phyloP scores from a whole-genome alignment of 2,888 invertebrate species.

The Drosophila lacicola region DNA sequence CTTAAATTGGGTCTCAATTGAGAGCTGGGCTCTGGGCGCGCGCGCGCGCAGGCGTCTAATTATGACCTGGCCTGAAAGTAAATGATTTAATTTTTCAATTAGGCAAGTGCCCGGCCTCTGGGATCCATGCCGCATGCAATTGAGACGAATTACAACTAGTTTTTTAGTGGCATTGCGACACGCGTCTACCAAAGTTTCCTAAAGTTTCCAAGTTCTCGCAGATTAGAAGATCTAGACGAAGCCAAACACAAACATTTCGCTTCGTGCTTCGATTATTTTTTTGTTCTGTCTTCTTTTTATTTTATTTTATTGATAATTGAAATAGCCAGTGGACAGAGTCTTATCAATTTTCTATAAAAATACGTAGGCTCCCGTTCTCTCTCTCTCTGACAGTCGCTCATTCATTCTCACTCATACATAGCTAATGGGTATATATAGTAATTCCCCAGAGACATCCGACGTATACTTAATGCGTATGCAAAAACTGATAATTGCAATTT shows the following conservation, averaged over 20 bases:
- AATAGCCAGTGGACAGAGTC: slow-evolving; percentile 37
- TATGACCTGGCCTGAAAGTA: slow-evolving; percentile 56
- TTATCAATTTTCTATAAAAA: slow-evolving; percentile 58
- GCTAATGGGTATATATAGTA: slow-evolving; percentile 31
- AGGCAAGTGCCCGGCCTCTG: slow-evolving; percentile 54
- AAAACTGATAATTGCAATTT: slow-evolving; percentile 67
- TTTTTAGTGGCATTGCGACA: slow-evolving; percentile 37
- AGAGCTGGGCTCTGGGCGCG: slow-evolving; percentile 17
- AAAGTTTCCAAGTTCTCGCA: slow-evolving; percentile 10
- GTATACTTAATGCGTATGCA: slow-evolving; percentile 70
- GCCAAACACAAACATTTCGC: slow-evolving; percentile 52
- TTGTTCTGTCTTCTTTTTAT: background rate
- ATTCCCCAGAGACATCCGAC: slow-evolving; percentile 33
- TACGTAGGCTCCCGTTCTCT: slow-evolving; percentile 3
- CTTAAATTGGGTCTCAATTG: slow-evolving; percentile 71
- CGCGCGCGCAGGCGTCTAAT: slow-evolving; percentile 50
- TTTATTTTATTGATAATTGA: slow-evolving; percentile 60
- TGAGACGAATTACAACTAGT: slow-evolving; percentile 68
- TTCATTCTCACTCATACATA: background rate
- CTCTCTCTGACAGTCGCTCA: background rate
- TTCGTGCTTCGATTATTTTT: slow-evolving; percentile 34
- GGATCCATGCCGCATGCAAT: slow-evolving; percentile 47
- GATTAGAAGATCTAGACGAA: slow-evolving; percentile 39
- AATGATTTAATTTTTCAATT: slow-evolving; percentile 81
- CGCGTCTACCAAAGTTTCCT: slow-evolving; percentile 3